Evolutionary conservation across 1,140 invertebrate species (phyloP).

Genomic region (Aphidius gifuensis): DNA sequence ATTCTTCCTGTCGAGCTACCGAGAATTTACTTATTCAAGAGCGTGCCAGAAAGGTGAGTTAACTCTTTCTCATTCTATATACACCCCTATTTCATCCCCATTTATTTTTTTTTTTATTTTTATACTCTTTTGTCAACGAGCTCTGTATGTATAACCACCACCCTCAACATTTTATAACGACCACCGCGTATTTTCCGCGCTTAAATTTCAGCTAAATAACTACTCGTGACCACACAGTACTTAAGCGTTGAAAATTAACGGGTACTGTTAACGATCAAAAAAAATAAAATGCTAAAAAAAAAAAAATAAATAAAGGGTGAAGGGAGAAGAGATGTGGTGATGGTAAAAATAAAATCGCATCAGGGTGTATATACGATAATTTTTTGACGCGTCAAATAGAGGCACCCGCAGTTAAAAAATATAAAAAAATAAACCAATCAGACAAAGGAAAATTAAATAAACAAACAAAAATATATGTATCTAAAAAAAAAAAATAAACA

Average conservation of each 20-base stretch:
- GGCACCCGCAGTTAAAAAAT: conserved; percentile 9
- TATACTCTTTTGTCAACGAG: conserved; percentile 4
- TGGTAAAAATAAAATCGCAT: not conserved
- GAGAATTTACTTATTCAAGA: conserved; percentile 26
- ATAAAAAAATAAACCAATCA: not conserved
- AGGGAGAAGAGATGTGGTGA: conserved; percentile 11
- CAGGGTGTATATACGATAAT: conserved; percentile 5
- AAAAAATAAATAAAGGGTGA: conserved; percentile 27
- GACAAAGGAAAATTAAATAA: not conserved
- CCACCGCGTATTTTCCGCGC: conserved; percentile 29
- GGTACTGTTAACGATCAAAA: conserved; percentile 50
- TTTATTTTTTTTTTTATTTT: not conserved
- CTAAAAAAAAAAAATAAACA: conserved; percentile 2
- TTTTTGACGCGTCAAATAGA: conserved; percentile 2
- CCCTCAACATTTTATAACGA: conserved; percentile 13
- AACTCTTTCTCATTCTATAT: conserved; percentile 17
- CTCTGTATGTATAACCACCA: not conserved
- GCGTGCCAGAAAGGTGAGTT: conserved; percentile 1
- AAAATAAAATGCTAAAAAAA: conserved; percentile 24
- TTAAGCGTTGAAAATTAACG: conserved; percentile 44
- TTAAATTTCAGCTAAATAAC: conserved; percentile 47
- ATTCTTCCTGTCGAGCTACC: conserved; percentile 22
- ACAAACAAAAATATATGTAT: not conserved
- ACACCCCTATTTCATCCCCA: conserved; percentile 1
- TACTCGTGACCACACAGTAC: conserved; percentile 33